Evolutionary conservation across 2,113 vertebrate species (phyloP), one percentile per base, ranked within the genome.

Genomic region (Mastomys coucha): DNA sequence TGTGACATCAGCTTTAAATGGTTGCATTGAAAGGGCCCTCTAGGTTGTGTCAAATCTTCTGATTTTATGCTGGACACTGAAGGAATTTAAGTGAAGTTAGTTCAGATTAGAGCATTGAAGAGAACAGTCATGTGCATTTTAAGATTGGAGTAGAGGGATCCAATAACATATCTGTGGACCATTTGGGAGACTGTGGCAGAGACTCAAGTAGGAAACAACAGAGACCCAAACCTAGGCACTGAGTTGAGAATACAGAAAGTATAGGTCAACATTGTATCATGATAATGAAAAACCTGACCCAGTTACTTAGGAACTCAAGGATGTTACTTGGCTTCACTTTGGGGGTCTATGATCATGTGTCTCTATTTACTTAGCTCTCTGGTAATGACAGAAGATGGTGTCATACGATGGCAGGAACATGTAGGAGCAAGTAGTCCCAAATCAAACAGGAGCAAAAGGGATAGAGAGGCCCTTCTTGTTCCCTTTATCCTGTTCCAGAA

Each of bases 141-240:
- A 26, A 67, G 60, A 33, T 12, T 58, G 20, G 11, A 51, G n/a
- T 42, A 20, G 3, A 22, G 26, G 13, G 3, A 11, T 85, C 26
- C 33, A 14, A 72, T 6, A 91, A 22, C 56, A 78, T 96, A 63
- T 20, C 45, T 72, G 11, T 51, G 85, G 14, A 49, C 10, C 7
- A 73, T 1, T 11, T 93, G 58, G 73, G n/a, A 91, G 26, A 89
- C 26, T 42, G 13, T 19, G 91, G 16, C 24, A 95, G 67, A 97
- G 87, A 90, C 82, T 60, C 49, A 90, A 51, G n/a, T 13, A 90
- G 78, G 36, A 92, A 93, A 33, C 72, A 89, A n/a, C 9, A 60
- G n/a, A 89, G 24, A 2, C 3, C 4, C 36, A 91, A 84, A 81
- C 7, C 53, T 56, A 17, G 17, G 19, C 11, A 11, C 9, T 42